Evolutionary conservation across 2,888 invertebrate species (phyloP).

Genomic region (Dryadula phaetusa): DNA sequence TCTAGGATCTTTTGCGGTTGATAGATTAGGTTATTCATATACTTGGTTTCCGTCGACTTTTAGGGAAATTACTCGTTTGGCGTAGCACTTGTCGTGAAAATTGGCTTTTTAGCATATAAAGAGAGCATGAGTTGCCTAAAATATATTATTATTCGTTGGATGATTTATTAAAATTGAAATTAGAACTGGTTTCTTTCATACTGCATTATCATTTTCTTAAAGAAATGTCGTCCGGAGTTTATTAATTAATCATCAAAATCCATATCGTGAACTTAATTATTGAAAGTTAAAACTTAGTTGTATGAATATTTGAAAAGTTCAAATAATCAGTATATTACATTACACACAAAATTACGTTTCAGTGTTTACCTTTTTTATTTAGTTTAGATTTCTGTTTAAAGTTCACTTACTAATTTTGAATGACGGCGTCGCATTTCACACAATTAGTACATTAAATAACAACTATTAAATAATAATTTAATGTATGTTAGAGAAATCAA

Average conservation of each 20-base stretch:
- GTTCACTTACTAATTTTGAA: too few species aligned
- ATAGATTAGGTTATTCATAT: slow-evolving; percentile 27
- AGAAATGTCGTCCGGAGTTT: background rate
- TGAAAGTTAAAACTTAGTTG: background rate
- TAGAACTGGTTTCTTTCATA: background rate
- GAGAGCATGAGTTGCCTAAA: slow-evolving; percentile 6
- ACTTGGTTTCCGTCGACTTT: background rate
- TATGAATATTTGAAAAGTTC: background rate
- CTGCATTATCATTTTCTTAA: background rate
- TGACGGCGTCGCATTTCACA: too few species aligned
- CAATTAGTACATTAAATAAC: too few species aligned
- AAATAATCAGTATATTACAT: background rate
- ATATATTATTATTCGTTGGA: background rate
- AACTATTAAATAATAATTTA: too few species aligned
- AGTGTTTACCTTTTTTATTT: background rate
- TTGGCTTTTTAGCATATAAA: slow-evolving; percentile 11
- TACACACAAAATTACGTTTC: background rate
- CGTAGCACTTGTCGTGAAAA: slow-evolving; percentile 18
- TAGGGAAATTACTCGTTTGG: slow-evolving; percentile 13
- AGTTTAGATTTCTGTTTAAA: background rate
- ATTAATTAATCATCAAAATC: background rate
- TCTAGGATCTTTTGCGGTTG: slow-evolving; percentile 14
- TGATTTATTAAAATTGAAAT: slow-evolving; percentile 13
- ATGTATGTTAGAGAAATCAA: too few species aligned
- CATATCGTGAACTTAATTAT: slow-evolving; percentile 5